These are phyloP conservation scores for Artibeus jamaicensis DNA, from an alignment of 2,797 vertebrate genomes.

Conservation along the genomic window DNA sequence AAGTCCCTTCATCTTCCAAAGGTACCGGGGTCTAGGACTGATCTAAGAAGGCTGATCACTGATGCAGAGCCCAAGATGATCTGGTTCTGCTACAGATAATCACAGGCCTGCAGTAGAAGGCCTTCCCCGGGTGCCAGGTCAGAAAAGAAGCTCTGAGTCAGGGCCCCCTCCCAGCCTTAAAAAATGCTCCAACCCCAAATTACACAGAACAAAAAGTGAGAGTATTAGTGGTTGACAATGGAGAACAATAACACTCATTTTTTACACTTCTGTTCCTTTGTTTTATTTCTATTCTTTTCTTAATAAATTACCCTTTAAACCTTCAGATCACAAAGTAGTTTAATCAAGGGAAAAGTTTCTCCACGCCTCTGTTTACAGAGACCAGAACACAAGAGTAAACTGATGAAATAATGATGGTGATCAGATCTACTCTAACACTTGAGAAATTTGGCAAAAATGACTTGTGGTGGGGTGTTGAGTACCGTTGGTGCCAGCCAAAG, in stretches of 20 bases:
- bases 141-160: background rate
- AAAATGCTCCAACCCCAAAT: background rate
- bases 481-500: background rate
- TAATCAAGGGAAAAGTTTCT: background rate
- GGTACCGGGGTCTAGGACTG: background rate
- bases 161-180: background rate
- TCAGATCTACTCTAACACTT: background rate
- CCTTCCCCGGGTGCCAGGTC: background rate
- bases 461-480: background rate
- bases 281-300: constrained; percentile 30
- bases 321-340: constrained; percentile 22
- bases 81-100: background rate
- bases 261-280: background rate
- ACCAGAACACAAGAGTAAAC: background rate
- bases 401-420: background rate
- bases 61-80: background rate
- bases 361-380: background rate
- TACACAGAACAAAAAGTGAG: background rate
- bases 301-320: background rate
- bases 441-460: background rate
- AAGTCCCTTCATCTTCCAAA: background rate
- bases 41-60: background rate
- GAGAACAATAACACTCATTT: background rate
- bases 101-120: background rate
- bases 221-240: background rate